A percentile compares a stretch with the other conserved stretches of the same genome.
These are phyloP conservation scores for Coreoperca whiteheadi DNA, from an alignment of 2,113 vertebrate species.

Conservation along the genomic window DNA sequence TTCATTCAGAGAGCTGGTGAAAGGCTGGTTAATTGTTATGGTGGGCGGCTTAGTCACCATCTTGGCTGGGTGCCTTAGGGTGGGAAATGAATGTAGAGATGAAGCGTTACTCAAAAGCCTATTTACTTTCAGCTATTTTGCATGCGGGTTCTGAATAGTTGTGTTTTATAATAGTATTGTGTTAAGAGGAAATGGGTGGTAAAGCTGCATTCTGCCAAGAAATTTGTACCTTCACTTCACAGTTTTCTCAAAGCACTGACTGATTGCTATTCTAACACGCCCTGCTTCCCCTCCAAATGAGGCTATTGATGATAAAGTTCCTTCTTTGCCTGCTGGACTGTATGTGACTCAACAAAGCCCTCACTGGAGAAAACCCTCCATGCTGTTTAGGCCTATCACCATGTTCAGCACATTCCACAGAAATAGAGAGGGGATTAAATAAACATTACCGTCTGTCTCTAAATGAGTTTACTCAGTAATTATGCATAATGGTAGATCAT, in stretches of 20 bases:
- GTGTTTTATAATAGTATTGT: slow-evolving; percentile 63
- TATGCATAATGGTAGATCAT: slow-evolving; percentile 72
- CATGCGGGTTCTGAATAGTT: slow-evolving; percentile 50
- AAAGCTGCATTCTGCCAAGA: slow-evolving; percentile 53
- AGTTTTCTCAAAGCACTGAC: slow-evolving; percentile 28
- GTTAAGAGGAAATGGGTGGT: slow-evolving; percentile 70
- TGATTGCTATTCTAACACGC: slow-evolving; percentile 47
- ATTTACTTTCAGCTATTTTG: slow-evolving; percentile 29
- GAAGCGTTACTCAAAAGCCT: slow-evolving; percentile 5
- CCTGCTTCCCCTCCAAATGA: slow-evolving; percentile 54
- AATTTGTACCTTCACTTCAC: slow-evolving; percentile 45
- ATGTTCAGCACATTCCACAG: slow-evolving; percentile 74
- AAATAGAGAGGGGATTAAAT: slow-evolving; percentile 69
- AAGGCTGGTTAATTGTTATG: slow-evolving; percentile 34
- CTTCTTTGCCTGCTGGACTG: slow-evolving; percentile 18
- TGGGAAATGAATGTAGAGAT: slow-evolving; percentile 45
- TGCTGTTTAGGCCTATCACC: slow-evolving; percentile 31
- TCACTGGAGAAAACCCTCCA: neutral
- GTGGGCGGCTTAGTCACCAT: slow-evolving; percentile 49
- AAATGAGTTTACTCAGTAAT: slow-evolving; percentile 76
- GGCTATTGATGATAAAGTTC: slow-evolving; percentile 44
- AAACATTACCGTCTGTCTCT: slow-evolving; percentile 70
- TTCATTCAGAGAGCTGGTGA: slow-evolving; percentile 30
- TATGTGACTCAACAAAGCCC: slow-evolving; percentile 50
- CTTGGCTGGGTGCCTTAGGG: slow-evolving; percentile 28